phyloP scores from a whole-genome alignment of 2,888 invertebrate species.

The Athalia rosae region DNA sequence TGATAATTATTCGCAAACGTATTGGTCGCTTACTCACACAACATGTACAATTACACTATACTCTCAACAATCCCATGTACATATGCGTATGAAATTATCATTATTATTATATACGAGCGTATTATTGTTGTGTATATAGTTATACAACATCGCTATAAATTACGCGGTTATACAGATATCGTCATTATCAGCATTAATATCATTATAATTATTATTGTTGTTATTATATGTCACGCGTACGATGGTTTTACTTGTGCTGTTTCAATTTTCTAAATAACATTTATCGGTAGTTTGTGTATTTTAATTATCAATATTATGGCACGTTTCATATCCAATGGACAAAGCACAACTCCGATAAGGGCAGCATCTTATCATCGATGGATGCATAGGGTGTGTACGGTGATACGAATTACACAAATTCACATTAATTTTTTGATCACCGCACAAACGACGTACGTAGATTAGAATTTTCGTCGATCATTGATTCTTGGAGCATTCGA shows the following conservation, averaged over 20 bases:
- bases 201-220: neutral
- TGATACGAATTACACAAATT: no score
- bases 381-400: no score
- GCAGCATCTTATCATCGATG: no score
- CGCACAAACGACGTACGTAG: no score
- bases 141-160: neutral
- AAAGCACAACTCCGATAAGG: no score
- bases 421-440: no score
- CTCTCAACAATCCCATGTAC: no score
- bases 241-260: neutral
- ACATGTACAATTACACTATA: no score
- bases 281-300: neutral
- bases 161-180: neutral
- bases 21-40: no score
- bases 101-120: neutral
- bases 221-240: neutral
- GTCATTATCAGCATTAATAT: neutral
- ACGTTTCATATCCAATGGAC: neutral
- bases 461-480: no score
- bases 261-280: slow-evolving; percentile 1
- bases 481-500: no score
- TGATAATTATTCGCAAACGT: no score
- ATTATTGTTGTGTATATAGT: slow-evolving; percentile 16
- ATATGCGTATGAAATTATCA: neutral
- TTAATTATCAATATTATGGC: neutral